Conservation (phyloP, 2,797 vertebrate species). For the Pempheris klunzingeri region DNA sequence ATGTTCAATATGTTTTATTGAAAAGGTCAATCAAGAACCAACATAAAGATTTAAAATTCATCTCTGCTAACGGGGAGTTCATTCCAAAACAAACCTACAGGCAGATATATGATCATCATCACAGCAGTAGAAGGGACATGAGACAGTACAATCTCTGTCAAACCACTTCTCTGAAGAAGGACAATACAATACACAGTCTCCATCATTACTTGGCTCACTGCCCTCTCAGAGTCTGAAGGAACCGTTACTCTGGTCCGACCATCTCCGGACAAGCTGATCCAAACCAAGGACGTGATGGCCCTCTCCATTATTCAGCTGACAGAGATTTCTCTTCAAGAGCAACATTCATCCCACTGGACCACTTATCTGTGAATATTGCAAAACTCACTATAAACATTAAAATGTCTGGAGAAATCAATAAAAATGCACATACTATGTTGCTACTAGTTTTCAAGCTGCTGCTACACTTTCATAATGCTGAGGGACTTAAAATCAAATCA, state of each 20-base stretch:
- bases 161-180: fast-evolving
- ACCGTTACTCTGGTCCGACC: slow-evolving; percentile 37
- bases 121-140: background rate
- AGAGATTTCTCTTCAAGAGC: slow-evolving; percentile 7
- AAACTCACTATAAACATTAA: slow-evolving; percentile 7
- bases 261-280: slow-evolving; percentile 61
- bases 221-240: slow-evolving; percentile 32
- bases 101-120: background rate
- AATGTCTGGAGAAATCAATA: background rate
- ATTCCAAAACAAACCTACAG: background rate
- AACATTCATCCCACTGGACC: background rate
- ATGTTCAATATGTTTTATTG: background rate
- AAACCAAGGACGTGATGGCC: slow-evolving; percentile 4
- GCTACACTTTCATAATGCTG: background rate
- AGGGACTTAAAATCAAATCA: too few species aligned
- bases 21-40: background rate
- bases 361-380: background rate
- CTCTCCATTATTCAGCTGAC: background rate
- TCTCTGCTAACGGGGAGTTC: background rate
- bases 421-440: too few species aligned
- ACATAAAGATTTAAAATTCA: background rate
- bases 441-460: background rate
- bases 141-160: fast-evolving
- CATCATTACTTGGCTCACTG: slow-evolving; percentile 21
- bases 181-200: background rate